Conservation (phyloP, 1,140 invertebrate genomes). For the Cherax quadricarinatus region DNA sequence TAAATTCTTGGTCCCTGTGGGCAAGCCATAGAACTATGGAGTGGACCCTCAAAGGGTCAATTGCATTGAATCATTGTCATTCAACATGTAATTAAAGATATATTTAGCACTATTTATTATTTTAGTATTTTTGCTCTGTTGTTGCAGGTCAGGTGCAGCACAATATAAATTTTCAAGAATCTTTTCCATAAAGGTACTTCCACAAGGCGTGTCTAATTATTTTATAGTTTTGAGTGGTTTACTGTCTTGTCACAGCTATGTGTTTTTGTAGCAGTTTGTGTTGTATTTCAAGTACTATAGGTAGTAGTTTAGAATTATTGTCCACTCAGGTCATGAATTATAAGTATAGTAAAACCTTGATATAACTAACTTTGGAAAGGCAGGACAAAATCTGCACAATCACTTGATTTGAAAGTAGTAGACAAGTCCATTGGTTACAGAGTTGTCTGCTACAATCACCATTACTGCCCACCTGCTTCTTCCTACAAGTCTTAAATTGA, state of each 20-base stretch:
- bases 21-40: too few relatives aligned
- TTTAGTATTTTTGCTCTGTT: neutral
- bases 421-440: too few relatives aligned
- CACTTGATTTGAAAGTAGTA: too few relatives aligned
- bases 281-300: neutral
- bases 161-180: constrained; percentile 4
- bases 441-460: too few relatives aligned
- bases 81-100: neutral
- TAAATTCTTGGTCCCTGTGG: too few relatives aligned
- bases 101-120: neutral
- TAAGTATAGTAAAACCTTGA: too few relatives aligned
- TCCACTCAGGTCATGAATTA: neutral
- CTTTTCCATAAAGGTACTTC: neutral
- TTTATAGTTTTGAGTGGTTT: neutral
- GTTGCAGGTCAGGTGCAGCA: constrained; percentile 6
- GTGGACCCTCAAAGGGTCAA: neutral
- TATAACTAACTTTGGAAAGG: too few relatives aligned
- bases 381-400: too few relatives aligned
- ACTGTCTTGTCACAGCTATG: neutral
- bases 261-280: neutral
- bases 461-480: too few relatives aligned
- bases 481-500: too few relatives aligned
- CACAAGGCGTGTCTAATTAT: neutral
- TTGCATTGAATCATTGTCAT: neutral
- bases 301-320: neutral